Conservation (phyloP, 2,113 vertebrate genomes). For the Gulo gulo region DNA sequence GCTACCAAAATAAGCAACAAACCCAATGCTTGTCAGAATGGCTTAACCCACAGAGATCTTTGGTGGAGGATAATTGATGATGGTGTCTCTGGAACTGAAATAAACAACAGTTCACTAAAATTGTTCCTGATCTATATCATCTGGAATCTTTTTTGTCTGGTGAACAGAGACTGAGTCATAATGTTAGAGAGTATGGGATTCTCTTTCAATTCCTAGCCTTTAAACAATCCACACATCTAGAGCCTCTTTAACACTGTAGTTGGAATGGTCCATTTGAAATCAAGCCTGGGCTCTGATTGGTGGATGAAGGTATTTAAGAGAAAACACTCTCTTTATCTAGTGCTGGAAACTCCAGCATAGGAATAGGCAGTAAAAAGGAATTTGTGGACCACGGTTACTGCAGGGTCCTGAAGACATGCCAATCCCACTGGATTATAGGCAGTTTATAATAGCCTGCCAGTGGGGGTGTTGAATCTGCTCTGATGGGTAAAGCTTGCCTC, state of each 20-base stretch:
- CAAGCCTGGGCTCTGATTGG: neutral
- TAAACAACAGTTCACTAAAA: neutral
- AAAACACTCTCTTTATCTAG: neutral
- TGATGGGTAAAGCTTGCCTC: neutral
- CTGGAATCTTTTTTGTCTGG: neutral
- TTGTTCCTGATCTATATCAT: neutral
- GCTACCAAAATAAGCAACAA: neutral
- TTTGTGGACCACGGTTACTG: neutral
- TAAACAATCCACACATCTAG: neutral
- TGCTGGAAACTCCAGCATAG: neutral
- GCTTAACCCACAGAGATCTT: neutral
- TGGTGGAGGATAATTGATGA: neutral
- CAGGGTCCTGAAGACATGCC: neutral
- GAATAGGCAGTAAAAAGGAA: neutral
- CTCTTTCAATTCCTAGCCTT: neutral
- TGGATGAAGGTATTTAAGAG: neutral
- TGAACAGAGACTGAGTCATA: conserved; percentile 1
- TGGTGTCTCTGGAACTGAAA: neutral
- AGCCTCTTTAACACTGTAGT: neutral
- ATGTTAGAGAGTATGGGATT: neutral
- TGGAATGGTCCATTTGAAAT: neutral
- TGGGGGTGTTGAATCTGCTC: neutral
- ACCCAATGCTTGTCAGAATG: neutral
- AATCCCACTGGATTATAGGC: neutral
- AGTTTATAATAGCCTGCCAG: neutral